Conservation (phyloP, 2,113 vertebrate genomes). For the Halcyon malimbica region DNA sequence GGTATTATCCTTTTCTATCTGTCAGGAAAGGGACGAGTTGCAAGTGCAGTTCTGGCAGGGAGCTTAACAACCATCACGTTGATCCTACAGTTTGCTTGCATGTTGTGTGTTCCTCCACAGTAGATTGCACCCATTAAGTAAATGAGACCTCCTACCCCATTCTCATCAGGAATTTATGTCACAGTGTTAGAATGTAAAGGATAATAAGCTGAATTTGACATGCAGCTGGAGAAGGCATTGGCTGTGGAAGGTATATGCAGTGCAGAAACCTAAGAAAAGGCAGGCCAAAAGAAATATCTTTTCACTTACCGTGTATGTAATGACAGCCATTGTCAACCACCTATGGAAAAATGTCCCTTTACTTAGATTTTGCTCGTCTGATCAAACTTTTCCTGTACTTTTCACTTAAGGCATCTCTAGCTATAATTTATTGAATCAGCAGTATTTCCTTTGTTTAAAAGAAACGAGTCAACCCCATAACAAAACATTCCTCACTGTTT, state of each 20-base stretch:
- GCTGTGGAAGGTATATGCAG: neutral
- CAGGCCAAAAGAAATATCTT: neutral
- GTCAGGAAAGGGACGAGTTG: fast-evolving
- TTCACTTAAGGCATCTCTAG: neutral
- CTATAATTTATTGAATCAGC: conserved; percentile 8
- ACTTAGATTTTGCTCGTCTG: neutral
- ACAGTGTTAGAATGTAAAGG: neutral
- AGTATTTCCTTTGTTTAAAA: conserved; percentile 24
- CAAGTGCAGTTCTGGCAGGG: neutral
- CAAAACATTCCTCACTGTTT: conserved; percentile 17
- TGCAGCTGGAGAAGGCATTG: neutral
- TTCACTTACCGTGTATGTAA: neutral
- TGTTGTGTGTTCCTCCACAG: neutral
- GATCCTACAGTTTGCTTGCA: neutral
- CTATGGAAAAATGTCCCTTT: neutral
- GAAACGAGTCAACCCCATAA: neutral
- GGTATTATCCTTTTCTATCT: neutral
- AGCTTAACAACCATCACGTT: neutral
- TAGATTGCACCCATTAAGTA: neutral
- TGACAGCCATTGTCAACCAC: neutral
- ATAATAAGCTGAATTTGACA: neutral
- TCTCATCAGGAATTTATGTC: neutral
- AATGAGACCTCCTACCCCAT: neutral
- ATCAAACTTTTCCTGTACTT: neutral
- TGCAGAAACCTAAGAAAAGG: neutral